These are phyloP conservation scores for Actinernus sp. DNA, from an alignment of 92 coral and sea anemone species.

Conservation along the genomic window DNA sequence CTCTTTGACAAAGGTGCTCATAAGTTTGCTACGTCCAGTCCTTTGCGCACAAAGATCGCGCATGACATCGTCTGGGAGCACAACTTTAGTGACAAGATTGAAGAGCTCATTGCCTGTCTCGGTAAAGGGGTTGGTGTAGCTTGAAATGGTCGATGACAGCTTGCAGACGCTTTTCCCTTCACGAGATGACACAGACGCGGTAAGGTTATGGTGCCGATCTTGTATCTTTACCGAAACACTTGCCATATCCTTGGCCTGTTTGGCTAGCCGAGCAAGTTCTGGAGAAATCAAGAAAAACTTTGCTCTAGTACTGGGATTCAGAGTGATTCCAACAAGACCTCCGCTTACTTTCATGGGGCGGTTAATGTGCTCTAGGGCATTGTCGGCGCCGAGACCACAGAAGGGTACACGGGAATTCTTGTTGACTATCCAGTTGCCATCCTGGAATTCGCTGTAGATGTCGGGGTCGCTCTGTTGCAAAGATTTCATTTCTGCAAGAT, in stretches of 20 bases:
- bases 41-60: conserved; percentile 19
- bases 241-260: conserved; percentile 67
- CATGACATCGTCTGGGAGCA: conserved; percentile 30
- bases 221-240: conserved; percentile 22
- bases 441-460: conserved; percentile 34
- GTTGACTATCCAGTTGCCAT: conserved; percentile 51
- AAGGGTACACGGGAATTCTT: conserved; percentile 56
- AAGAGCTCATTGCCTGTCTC: conserved; percentile 45
- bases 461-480: conserved; percentile 35
- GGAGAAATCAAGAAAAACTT: conserved; percentile 70
- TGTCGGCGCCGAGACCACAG: conserved; percentile 66
- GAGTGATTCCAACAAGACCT: conserved; percentile 64
- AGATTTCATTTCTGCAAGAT: conserved; percentile 52
- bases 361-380: conserved; percentile 53
- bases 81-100: conserved; percentile 57
- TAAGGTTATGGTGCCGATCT: conserved; percentile 52
- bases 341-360: conserved; percentile 37
- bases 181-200: conserved; percentile 33
- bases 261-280: conserved; percentile 52
- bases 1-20: conserved; percentile 35
- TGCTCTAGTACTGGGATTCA: conserved; percentile 47
- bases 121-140: conserved; percentile 61
- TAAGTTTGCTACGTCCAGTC: conserved; percentile 6
- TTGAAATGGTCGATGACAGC: conserved; percentile 32
- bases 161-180: conserved; percentile 46